Conservation (phyloP, 2,113 vertebrate genomes). For the Seriola dumerili region DNA sequence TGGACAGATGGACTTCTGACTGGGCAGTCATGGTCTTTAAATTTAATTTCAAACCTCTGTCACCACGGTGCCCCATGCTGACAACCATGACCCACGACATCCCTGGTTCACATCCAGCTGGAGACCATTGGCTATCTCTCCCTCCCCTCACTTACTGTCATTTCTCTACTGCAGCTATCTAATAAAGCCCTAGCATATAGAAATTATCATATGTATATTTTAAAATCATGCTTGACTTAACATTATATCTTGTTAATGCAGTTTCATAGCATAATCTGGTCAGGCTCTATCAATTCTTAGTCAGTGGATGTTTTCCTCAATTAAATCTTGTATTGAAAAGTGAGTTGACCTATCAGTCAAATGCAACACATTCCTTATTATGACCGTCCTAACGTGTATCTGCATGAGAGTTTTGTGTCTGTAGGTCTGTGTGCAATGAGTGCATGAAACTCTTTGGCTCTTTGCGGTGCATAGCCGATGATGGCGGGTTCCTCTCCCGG, state of each 20-base stretch:
- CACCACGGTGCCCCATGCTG: too few species aligned
- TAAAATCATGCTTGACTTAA: neutral
- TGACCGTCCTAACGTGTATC: neutral
- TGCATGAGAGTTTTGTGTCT: neutral
- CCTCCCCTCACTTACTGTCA: neutral
- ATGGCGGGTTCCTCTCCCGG: slow-evolving; percentile 68
- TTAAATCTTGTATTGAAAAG: neutral
- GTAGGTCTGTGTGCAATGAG: neutral
- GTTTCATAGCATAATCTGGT: neutral
- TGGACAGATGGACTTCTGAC: neutral
- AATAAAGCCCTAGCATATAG: neutral
- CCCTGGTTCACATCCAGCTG: neutral
- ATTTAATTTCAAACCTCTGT: neutral
- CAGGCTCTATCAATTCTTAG: neutral
- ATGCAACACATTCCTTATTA: neutral
- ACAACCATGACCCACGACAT: neutral
- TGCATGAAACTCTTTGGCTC: slow-evolving; percentile 17
- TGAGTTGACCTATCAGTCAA: neutral
- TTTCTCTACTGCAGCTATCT: neutral
- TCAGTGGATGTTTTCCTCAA: neutral
- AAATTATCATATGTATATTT: neutral
- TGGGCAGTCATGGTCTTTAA: neutral
- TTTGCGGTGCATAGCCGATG: slow-evolving; percentile 59
- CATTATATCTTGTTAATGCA: neutral
- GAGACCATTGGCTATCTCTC: neutral